phyloP scores from a whole-genome alignment of 2,888 invertebrate species.

The Diplolepis rosae region DNA sequence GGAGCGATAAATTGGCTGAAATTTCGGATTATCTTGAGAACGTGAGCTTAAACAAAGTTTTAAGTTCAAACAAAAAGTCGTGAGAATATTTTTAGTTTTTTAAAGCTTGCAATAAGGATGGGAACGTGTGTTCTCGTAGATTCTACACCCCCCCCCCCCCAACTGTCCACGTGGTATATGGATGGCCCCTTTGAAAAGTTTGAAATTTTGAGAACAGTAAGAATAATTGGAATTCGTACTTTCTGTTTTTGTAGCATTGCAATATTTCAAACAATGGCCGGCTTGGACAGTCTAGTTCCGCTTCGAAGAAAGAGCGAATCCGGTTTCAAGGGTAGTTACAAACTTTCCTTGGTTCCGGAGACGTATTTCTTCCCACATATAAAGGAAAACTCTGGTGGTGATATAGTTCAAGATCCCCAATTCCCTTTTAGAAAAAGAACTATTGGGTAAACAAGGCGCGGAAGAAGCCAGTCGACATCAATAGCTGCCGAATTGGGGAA shows the following conservation, averaged over 20 bases:
- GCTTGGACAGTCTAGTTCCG: background rate
- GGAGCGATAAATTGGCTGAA: too few relatives aligned
- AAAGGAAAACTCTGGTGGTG: background rate
- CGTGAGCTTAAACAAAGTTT: too few relatives aligned
- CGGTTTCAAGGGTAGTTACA: conserved; percentile 14
- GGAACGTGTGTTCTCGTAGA: too few relatives aligned
- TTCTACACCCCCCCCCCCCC: too few relatives aligned
- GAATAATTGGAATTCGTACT: background rate
- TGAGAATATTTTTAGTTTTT: too few relatives aligned
- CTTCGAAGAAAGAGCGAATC: background rate
- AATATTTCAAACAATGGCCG: conserved; percentile 5
- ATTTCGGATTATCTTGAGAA: too few relatives aligned
- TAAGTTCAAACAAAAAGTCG: too few relatives aligned
- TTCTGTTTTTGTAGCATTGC: too few relatives aligned
- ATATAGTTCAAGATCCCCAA: conserved; percentile 14
- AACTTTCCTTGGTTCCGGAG: conserved; percentile 18
- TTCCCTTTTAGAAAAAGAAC: conserved; percentile 11
- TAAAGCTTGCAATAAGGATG: too few relatives aligned
- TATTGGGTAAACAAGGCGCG: conserved; percentile 23
- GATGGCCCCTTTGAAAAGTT: too few relatives aligned
- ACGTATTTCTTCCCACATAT: conserved; percentile 16
- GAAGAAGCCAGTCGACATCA: conserved; percentile 21
- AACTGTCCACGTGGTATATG: too few relatives aligned
- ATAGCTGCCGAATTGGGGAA: conserved; percentile 22
- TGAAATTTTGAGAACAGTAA: background rate